phyloP scores from a whole-genome alignment of 2,888 invertebrate species.

The Dermolepida albohirtum region DNA sequence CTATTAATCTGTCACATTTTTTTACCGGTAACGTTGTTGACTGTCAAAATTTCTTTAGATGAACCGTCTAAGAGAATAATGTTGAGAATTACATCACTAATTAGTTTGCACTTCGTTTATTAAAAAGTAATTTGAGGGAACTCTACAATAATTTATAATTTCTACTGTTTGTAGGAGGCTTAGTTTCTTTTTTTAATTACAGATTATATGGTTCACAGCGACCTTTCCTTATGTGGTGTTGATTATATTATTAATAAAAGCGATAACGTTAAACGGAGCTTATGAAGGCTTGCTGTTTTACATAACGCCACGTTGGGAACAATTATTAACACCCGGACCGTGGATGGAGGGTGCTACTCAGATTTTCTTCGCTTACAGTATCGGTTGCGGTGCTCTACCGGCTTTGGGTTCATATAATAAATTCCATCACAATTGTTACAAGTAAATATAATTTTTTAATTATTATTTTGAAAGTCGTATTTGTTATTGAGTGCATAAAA shows the following conservation, averaged over 20 bases:
- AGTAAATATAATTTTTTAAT: conserved; percentile 63
- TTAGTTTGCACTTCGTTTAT: too few relatives aligned
- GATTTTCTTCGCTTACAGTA: conserved; percentile 83
- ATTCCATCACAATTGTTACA: conserved; percentile 81
- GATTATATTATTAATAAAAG: conserved; percentile 73
- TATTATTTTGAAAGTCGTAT: too few relatives aligned
- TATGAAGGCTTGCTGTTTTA: conserved; percentile 74
- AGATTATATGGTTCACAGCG: conserved; percentile 83
- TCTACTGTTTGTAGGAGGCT: too few relatives aligned
- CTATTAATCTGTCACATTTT: too few relatives aligned
- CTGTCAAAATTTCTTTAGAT: too few relatives aligned
- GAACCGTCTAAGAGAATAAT: too few relatives aligned
- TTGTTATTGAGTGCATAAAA: too few relatives aligned
- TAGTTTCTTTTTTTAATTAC: conserved; percentile 46
- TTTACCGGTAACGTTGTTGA: too few relatives aligned
- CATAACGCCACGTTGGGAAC: conserved; percentile 73
- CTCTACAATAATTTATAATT: too few relatives aligned
- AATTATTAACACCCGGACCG: conserved; percentile 67
- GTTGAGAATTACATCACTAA: too few relatives aligned
- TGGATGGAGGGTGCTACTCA: conserved; percentile 85
- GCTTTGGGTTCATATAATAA: conserved; percentile 82
- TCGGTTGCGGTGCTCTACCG: conserved; percentile 80
- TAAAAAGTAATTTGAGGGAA: too few relatives aligned
- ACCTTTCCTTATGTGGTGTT: conserved; percentile 80
- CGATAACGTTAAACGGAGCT: conserved; percentile 77